Evolutionary conservation across 2,888 invertebrate species (phyloP).

Genomic region (Amblyjoppa proteus): DNA sequence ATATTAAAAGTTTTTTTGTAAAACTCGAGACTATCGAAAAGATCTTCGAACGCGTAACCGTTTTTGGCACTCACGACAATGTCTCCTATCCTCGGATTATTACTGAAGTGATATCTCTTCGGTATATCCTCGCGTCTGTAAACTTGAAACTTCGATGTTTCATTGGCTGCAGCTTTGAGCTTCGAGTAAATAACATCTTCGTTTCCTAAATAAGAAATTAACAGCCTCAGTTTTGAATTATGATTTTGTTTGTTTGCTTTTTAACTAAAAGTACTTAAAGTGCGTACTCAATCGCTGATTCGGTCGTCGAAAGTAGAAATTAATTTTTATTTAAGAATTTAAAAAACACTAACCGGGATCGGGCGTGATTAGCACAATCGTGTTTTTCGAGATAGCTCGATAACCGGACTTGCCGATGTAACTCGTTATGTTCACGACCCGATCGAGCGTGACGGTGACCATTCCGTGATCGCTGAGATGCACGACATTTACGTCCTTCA

Average conservation of each 20-base stretch:
- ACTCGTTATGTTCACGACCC: constrained; percentile 87
- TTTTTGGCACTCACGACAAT: constrained; percentile 88
- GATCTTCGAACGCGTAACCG: constrained; percentile 88
- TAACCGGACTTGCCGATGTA: constrained; percentile 86
- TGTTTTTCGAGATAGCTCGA: constrained; percentile 86
- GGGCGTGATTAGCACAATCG: constrained; percentile 88
- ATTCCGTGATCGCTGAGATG: constrained; percentile 92
- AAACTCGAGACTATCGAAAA: constrained; percentile 83
- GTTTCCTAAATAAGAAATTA: constrained; percentile 82
- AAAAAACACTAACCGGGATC: constrained; percentile 84
- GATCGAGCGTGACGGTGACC: constrained; percentile 86
- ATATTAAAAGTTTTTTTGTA: constrained; percentile 85
- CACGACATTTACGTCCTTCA: constrained; percentile 88
- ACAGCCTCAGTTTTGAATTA: not conserved
- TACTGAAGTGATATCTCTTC: constrained; percentile 88
- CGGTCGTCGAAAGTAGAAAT: not conserved
- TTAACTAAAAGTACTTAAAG: not conserved
- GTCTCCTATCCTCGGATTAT: constrained; percentile 87
- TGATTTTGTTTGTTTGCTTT: constrained; percentile 8
- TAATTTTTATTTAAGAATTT: not conserved
- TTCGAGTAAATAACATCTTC: constrained; percentile 85
- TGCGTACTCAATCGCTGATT: not conserved
- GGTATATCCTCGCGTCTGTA: constrained; percentile 88
- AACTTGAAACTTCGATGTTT: constrained; percentile 86
- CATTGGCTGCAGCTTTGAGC: constrained; percentile 84